phyloP scores from a whole-genome alignment of 1,140 invertebrate genomes.

The Drosophila seguyi region DNA sequence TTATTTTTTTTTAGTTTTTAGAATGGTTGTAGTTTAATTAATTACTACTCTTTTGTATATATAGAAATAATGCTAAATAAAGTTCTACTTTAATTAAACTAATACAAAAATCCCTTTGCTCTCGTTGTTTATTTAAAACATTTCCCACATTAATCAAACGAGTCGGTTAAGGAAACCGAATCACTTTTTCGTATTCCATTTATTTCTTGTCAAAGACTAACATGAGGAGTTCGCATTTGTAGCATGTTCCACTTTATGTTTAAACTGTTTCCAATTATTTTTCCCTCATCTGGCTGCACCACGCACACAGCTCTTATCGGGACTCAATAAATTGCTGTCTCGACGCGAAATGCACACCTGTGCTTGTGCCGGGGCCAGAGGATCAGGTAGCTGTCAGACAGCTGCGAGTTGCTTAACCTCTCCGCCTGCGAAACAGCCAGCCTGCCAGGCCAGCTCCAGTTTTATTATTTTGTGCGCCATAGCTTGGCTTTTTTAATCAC shows the following conservation, averaged over 20 bases:
- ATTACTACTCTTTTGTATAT: too few relatives aligned
- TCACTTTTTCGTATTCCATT: neutral
- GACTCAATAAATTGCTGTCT: constrained; percentile 58
- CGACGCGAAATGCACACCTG: constrained; percentile 48
- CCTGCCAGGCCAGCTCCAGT: constrained; percentile 1
- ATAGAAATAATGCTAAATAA: too few relatives aligned
- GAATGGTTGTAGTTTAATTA: neutral
- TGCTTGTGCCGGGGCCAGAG: constrained; percentile 12
- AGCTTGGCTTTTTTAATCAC: constrained; percentile 61
- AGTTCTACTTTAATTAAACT: too few relatives aligned
- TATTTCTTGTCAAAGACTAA: neutral
- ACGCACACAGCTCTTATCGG: constrained; percentile 35
- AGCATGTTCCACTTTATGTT: constrained; percentile 19
- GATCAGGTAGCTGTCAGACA: constrained; percentile 49
- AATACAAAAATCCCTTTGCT: neutral
- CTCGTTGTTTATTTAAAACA: neutral
- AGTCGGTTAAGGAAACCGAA: neutral
- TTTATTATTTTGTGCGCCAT: constrained; percentile 42
- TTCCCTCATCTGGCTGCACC: constrained; percentile 7
- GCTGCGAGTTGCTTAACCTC: constrained; percentile 60
- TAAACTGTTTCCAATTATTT: constrained; percentile 57
- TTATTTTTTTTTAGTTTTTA: neutral
- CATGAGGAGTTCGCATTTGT: constrained; percentile 6
- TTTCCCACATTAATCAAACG: constrained; percentile 10
- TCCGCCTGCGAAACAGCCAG: constrained; percentile 7